Evolutionary conservation across 2,797 vertebrate species (phyloP), one percentile per base, ranked within the genome.

Genomic region (Heliangelus exortis): DNA sequence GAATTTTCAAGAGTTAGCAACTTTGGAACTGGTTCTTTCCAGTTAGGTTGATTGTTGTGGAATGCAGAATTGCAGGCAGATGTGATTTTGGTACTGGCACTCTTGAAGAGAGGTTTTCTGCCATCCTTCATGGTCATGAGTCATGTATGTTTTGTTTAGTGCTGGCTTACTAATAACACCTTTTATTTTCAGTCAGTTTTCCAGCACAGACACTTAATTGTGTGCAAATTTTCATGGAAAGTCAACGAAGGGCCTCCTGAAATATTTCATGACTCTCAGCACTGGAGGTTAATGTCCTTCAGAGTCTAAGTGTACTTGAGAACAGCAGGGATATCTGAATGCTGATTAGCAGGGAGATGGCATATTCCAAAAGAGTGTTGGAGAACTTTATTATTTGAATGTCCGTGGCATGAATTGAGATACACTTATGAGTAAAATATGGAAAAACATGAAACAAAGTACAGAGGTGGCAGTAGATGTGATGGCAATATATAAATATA

Each of bases 171-270:
- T 69, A 26, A 34, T 31, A 87, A 53, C 39, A 21, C 18, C 3
- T 25, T 76, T 84, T 92, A 50, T 67, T 91, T 91, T 73, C 41
- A 10, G 18, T 81, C 88, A 47, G 15, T 55, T 89, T 90, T 94
- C 53, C 20, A 54, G 36, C 23, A 8, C 25, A 58, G 41, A 21
- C 0, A 1, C 34, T 72, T 79, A 34, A 34, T 87, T 82, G 20
- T 80, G 21, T 91, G 67, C 31, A 71, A 54, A 71, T 89, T 45
- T 36, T 89, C 15, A 67, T 10, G 13, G 36, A 31, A 81, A 66
- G 62, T 81, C 51, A 55, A 8, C 10, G 18, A n/a, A 79, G 55
- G n/a, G 31, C 20, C 76, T 78, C 20, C 29, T 39, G 51, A 76
- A 66, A 39, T 36, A 6, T 75, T 78, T 43, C 7, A 17, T 75